Percentiles rank a stretch among this genome's conserved stretches.
Conservation (phyloP, 2,888 invertebrate species). For the Cancer borealis region DNA sequence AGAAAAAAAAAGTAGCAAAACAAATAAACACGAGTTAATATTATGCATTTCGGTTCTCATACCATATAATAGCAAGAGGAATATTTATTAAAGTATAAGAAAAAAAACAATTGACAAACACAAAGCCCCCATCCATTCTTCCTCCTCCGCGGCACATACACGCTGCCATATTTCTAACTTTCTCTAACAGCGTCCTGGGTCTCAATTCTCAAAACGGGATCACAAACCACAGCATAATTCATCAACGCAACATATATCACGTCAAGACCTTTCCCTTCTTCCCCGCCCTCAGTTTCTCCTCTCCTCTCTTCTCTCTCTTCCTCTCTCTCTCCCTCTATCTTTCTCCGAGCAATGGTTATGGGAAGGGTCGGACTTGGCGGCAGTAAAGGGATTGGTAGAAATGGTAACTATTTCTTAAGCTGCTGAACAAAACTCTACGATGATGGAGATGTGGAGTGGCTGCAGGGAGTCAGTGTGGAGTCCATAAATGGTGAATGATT, state of each 20-base stretch:
- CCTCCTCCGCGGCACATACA: background rate
- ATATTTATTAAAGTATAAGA: background rate
- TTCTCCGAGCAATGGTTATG: background rate
- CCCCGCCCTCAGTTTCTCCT: background rate
- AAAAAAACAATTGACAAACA: background rate
- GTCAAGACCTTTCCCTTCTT: conserved; percentile 16
- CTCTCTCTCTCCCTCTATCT: conserved; percentile 45
- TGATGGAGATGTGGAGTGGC: background rate
- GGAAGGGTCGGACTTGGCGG: background rate
- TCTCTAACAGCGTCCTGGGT: conserved; percentile 9
- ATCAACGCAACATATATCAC: conserved; percentile 31
- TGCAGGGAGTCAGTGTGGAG: background rate
- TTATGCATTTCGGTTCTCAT: background rate
- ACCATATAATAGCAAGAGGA: background rate
- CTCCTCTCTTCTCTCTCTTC: background rate
- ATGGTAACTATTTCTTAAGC: background rate
- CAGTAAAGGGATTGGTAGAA: background rate
- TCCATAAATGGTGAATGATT: background rate
- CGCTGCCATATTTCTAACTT: conserved; percentile 9
- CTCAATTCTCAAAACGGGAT: conserved; percentile 40
- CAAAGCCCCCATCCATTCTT: background rate
- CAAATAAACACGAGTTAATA: background rate
- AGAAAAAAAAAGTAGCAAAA: background rate
- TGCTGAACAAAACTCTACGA: background rate
- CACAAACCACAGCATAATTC: conserved; percentile 22